phyloP scores from a whole-genome alignment of 2,888 invertebrate species.

The Melieria omissa region DNA sequence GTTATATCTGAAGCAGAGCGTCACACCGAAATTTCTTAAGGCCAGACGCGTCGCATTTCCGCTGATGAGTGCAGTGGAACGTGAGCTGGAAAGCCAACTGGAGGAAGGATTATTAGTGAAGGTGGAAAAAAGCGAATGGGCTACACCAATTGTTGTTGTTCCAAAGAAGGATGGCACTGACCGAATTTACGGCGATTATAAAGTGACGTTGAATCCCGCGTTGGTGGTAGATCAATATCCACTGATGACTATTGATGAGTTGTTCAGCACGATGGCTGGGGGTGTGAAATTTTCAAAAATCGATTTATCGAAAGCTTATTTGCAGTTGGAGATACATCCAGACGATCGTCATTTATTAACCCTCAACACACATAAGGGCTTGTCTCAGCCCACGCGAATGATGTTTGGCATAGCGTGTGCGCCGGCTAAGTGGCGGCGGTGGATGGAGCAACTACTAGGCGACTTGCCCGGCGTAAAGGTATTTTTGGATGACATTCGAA shows the following conservation, averaged over 20 bases:
- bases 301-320: conserved; percentile 57
- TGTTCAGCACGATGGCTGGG: conserved; percentile 44
- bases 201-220: conserved; percentile 33
- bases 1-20: conserved; percentile 14
- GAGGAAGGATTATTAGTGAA: conserved; percentile 39
- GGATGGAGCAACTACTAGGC: conserved; percentile 40
- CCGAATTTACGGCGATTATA: conserved; percentile 49
- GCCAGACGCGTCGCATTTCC: conserved; percentile 35
- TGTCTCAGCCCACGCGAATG: conserved; percentile 52
- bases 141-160: conserved; percentile 56
- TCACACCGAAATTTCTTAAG: conserved; percentile 36
- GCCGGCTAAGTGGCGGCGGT: conserved; percentile 54
- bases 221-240: conserved; percentile 46
- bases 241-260: conserved; percentile 46
- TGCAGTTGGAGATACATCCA: conserved; percentile 56
- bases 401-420: conserved; percentile 56
- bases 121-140: conserved; percentile 49
- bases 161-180: conserved; percentile 49
- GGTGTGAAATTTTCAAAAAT: conserved; percentile 50
- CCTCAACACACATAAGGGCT: conserved; percentile 57
- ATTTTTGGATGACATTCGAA: conserved; percentile 51
- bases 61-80: conserved; percentile 43
- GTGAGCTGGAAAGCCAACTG: conserved; percentile 30
- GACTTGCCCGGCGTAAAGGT: conserved; percentile 50
- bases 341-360: conserved; percentile 54